Conservation (phyloP, 2,888 invertebrate genomes). For the Coleophora flavipennella region DNA sequence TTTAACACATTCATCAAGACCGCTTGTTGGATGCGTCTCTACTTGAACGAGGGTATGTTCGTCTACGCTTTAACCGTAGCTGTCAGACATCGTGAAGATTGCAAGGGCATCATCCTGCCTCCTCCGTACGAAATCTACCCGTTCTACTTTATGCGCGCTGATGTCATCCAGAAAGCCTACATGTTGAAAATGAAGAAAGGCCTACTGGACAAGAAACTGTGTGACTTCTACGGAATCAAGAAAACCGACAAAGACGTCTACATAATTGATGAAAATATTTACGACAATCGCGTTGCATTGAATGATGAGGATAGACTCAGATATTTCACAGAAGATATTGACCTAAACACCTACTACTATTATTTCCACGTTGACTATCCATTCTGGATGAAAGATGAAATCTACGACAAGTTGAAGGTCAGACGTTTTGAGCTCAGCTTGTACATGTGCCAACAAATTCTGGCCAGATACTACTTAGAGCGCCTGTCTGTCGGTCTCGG, state of each 20-base stretch:
- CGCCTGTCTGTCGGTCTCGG: slow-evolving; percentile 66
- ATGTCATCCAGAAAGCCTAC: slow-evolving; percentile 74
- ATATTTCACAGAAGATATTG: slow-evolving; percentile 78
- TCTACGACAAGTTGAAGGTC: slow-evolving; percentile 40
- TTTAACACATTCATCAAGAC: slow-evolving; percentile 62
- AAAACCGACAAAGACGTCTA: slow-evolving; percentile 64
- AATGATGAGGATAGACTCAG: slow-evolving; percentile 71
- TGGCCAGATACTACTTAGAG: slow-evolving; percentile 74
- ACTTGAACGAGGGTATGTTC: slow-evolving; percentile 72
- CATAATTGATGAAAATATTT: slow-evolving; percentile 78
- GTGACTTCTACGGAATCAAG: slow-evolving; percentile 65
- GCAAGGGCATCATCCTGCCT: slow-evolving; percentile 64
- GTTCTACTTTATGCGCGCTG: slow-evolving; percentile 76
- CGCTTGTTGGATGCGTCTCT: slow-evolving; percentile 65
- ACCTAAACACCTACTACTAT: slow-evolving; percentile 75
- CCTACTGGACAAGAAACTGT: slow-evolving; percentile 57
- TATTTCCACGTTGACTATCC: slow-evolving; percentile 75
- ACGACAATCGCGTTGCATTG: slow-evolving; percentile 65
- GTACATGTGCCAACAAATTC: slow-evolving; percentile 76
- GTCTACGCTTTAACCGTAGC: slow-evolving; percentile 69
- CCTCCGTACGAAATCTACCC: slow-evolving; percentile 76
- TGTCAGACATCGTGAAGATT: slow-evolving; percentile 64
- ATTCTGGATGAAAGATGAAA: slow-evolving; percentile 73
- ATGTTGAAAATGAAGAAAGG: slow-evolving; percentile 64
- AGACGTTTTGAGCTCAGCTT: slow-evolving; percentile 71